Evolutionary conservation across 2,797 vertebrate species (phyloP), one percentile per base, ranked within the genome.

Genomic region (Myotis myotis): DNA sequence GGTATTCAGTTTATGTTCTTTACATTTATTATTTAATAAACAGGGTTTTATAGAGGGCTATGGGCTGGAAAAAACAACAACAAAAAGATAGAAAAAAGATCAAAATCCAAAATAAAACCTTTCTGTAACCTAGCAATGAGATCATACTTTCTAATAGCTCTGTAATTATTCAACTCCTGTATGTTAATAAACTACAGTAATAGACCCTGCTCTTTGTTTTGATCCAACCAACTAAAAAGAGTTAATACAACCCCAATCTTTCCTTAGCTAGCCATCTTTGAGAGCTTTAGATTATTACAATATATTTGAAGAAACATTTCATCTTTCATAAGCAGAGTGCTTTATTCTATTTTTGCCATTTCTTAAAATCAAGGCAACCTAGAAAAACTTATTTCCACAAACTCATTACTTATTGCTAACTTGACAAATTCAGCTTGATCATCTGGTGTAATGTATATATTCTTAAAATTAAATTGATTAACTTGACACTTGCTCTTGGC

Each of bases 321-420:
- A 92, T 96, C 49, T 95, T 89, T 87, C 1, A 90, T 57, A 78
- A 91, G 49, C 28, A 57, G 55, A 95, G 85, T 41, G 74, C 28
- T 91, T 94, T 57, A 91, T 92, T 97, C 88, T 97, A 95, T 96
- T 93, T 97, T 96, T 90, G 36, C 51, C 20, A 55, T 93, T 96
- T 91, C 68, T 95, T 94, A 94, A 93, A 93, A 95, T 95, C 78
- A 91, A 87, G 93, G 85, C 81, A 82, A 96, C 71, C 84, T 91
- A 79, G 89, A 83, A 90, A 94, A 93, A 84, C 74, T 93, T 76
- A 94, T 95, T 95, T 53, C 81, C 36, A 95, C 44, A 93, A 93
- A 96, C 80, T 91, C 66, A 89, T 95, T 94, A 95, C 84, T 94
- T 93, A 95, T 88, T 95, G 74, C 90, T 94, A 96, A 93, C 85